Conservation (phyloP, 2,888 invertebrate species). For the Brenthis ino region DNA sequence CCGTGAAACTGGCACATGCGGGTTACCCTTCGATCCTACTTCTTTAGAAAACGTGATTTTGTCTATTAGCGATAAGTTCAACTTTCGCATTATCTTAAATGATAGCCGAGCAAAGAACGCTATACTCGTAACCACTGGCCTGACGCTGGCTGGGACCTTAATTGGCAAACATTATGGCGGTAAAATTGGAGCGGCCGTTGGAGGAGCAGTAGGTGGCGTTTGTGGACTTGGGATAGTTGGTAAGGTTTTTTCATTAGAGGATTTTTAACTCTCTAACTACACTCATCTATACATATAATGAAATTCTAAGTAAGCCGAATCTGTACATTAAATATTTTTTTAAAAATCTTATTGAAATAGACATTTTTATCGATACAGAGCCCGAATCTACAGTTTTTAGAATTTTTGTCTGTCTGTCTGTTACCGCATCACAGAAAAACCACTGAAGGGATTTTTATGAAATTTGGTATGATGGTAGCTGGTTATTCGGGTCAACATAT, state of each 20-base stretch:
- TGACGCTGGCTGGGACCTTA: conserved; percentile 66
- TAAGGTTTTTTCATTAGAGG: conserved; percentile 45
- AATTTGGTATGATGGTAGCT: no score
- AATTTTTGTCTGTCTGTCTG: no score
- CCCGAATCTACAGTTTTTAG: no score
- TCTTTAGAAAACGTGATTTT: conserved; percentile 66
- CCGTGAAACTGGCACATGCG: conserved; percentile 42
- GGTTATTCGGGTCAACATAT: no score
- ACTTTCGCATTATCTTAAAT: conserved; percentile 63
- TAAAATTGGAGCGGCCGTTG: conserved; percentile 66
- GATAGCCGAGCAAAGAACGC: conserved; percentile 55
- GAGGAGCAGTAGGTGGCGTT: conserved; percentile 68
- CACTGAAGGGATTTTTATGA: no score
- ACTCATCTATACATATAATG: no score
- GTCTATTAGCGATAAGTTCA: conserved; percentile 61
- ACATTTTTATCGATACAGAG: no score
- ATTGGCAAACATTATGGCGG: conserved; percentile 71
- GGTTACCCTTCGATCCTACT: conserved; percentile 60
- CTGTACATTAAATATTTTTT: no score
- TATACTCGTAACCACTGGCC: conserved; percentile 61
- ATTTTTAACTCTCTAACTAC: no score
- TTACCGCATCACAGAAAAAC: no score
- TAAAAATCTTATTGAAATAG: no score
- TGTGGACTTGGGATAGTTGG: conserved; percentile 70
- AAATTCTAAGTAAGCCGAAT: no score